A percentile compares a stretch with the other conserved stretches of the same genome.
Evolutionary conservation across 2,888 invertebrate genomes (phyloP).

Genomic region (Pammene aurita): DNA sequence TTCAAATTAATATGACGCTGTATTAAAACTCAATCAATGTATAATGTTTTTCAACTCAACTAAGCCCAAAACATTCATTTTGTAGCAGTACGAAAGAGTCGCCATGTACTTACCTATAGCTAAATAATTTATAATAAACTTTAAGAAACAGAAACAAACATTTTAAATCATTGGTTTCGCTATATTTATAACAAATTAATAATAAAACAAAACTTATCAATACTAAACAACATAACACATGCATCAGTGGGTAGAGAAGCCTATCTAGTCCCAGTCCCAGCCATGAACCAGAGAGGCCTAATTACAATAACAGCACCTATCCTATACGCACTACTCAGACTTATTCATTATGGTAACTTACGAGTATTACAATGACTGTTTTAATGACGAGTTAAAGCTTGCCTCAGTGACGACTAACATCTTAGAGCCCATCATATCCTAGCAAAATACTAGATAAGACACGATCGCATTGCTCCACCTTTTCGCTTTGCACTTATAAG

Average conservation of each 20-base stretch:
- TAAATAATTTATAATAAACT: neutral
- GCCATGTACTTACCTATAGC: no score
- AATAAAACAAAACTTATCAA: conserved; percentile 50
- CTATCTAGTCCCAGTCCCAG: conserved; percentile 15
- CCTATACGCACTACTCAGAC: conserved; percentile 48
- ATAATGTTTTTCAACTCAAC: no score
- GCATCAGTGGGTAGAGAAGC: conserved; percentile 62
- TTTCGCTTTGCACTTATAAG: conserved; percentile 59
- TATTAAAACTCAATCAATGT: no score
- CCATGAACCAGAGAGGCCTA: conserved; percentile 11
- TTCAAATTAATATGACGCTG: no score
- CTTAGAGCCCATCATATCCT: neutral
- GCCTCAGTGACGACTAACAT: conserved; percentile 42
- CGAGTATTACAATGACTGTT: conserved; percentile 45
- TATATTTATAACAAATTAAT: conserved; percentile 49
- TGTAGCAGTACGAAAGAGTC: no score
- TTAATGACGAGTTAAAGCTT: conserved; percentile 53
- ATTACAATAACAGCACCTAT: conserved; percentile 44
- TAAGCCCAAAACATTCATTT: no score
- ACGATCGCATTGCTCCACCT: conserved; percentile 63
- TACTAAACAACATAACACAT: conserved; percentile 67
- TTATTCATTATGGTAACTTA: conserved; percentile 52
- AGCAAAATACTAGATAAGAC: conserved; percentile 46
- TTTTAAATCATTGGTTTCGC: conserved; percentile 74
- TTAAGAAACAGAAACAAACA: conserved; percentile 42